Evolutionary conservation across 2,797 vertebrate species (phyloP), one percentile per base, ranked within the genome.

Genomic region (Urocyon cinereoargenteus): DNA sequence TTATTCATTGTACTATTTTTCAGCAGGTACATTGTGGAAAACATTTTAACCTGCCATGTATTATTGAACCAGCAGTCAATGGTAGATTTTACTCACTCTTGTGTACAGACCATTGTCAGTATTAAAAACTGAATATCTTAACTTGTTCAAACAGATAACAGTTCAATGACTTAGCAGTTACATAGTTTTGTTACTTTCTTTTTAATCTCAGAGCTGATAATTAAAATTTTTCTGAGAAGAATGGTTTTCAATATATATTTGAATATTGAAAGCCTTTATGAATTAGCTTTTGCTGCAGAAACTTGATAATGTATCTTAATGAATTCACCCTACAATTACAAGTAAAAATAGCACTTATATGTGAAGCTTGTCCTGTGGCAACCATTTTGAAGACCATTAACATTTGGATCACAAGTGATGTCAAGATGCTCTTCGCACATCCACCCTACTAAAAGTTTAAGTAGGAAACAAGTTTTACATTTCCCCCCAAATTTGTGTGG

Each of bases 221-320:
- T 15, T 61, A 16, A 70, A 77, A 24, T 53, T 87, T 90, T 75
- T 92, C 53, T 84, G 24, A 96, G 49, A 82, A 82, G 49, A 62
- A 78, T 26, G 51, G 13, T 45, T 75, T 62, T 81, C 5, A 94
- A 75, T 1, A 3, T 61, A 36, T 62, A 88, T 87, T 49, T 75
- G 16, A 92, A 49, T 13, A 78, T 26, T 81, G 21, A 85, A 89
- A 55, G 11, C 1, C 6, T 68, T 51, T 83, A 53, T 34, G 36
- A 87, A 70, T 94, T 92, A 55, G 9, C 24, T 94, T 73, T 92
- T 94, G 51, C 22, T 61, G 2, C 9, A 91, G 24, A 66, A 62
- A 62, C 12, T 66, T 90, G 5, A 81, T 92, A 77, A 70, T 94
- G 53, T 89, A 79, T 91, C 36, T 72, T 94, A 86, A 86, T 53